phyloP scores from a whole-genome alignment of 1,140 invertebrate genomes.

The Phocides pigmalion region DNA sequence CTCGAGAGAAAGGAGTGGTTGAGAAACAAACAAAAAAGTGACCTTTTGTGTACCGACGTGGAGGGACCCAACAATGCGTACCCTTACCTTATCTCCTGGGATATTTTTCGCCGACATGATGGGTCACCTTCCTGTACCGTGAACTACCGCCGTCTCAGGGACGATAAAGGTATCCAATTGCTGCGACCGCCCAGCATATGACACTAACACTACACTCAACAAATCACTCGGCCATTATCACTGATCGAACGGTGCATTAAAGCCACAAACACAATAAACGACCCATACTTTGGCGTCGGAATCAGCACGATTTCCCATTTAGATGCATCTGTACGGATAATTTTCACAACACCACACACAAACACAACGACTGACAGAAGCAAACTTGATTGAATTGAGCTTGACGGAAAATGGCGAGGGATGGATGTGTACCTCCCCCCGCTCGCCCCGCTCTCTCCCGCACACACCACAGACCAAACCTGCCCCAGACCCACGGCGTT shows the following conservation, averaged over 20 bases:
- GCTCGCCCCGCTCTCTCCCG: constrained; percentile 55
- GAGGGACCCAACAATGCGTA: constrained; percentile 30
- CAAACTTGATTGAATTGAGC: constrained; percentile 76
- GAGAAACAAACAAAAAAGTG: constrained; percentile 73
- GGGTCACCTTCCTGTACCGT: constrained; percentile 66
- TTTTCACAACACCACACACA: constrained; percentile 81
- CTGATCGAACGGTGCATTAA: constrained; percentile 73
- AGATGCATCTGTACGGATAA: constrained; percentile 80
- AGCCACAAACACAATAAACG: constrained; percentile 78
- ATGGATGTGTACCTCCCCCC: constrained; percentile 66
- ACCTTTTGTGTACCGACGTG: constrained; percentile 56
- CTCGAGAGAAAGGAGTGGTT: constrained; percentile 64
- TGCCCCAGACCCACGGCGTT: constrained; percentile 2
- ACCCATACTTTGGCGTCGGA: constrained; percentile 77
- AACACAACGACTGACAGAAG: constrained; percentile 80
- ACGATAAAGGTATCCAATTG: constrained; percentile 75
- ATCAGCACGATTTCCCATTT: constrained; percentile 81
- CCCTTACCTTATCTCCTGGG: constrained; percentile 78
- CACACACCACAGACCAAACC: constrained; percentile 44
- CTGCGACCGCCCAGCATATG: constrained; percentile 78
- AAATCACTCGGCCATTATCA: constrained; percentile 81
- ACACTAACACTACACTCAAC: constrained; percentile 79
- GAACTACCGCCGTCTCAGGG: constrained; percentile 72
- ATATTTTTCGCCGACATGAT: constrained; percentile 80
- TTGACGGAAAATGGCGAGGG: constrained; percentile 80